Base-by-base conservation (phyloP, 2,888 invertebrate genomes). In the Plutella xylostella region DNA sequence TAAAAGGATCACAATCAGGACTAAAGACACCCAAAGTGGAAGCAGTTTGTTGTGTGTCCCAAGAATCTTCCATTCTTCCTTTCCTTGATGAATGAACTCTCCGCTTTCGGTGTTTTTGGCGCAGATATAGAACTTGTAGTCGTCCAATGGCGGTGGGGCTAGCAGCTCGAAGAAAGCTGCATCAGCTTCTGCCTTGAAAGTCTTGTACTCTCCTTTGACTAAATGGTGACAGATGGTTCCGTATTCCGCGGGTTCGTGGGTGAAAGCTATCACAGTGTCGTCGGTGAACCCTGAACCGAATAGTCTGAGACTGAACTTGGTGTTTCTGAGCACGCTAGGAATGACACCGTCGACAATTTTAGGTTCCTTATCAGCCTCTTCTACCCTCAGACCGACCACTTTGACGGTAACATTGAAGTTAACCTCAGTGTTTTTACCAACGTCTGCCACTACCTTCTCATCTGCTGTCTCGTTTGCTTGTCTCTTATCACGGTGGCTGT, bases 11-110 rank as follows among this genome's bases (percentile, higher is more conserved):
- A 89, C 60, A 48, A 96, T 92, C 9, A 95, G 87, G 12, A 88
- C 58, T 21, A 95, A 84, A 38, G 92, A 89, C 0, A 89, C 85
- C 94, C 94, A 95, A 0, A 92, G 57, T 0, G 96, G 95, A 21
- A 96, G 65, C 0, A 92, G 61, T 55, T 89, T 89, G 67, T 91
- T 86, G 71, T 90, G 90, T 0, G 89, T 88, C 45, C 85, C 83
- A n/a, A 94, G 68, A 51, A 88, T 79, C 46, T 91, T 84, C 87
- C 88, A 90, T 15, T 71, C 51, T 3, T 88, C 87, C 0, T 60
- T 57, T 3, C 92, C 92, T 65, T 92, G 92, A 65, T 92, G 92
- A 6, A 78, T 68, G 59, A 88, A 88, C 0, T 72, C 74, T 0
- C 56, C 61, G 6, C 58, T 48, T 1, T 46, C 30, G 0, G 60